These are phyloP conservation scores for Gambusia affinis DNA, from an alignment of 2,113 vertebrate species.

Conservation along the genomic window DNA sequence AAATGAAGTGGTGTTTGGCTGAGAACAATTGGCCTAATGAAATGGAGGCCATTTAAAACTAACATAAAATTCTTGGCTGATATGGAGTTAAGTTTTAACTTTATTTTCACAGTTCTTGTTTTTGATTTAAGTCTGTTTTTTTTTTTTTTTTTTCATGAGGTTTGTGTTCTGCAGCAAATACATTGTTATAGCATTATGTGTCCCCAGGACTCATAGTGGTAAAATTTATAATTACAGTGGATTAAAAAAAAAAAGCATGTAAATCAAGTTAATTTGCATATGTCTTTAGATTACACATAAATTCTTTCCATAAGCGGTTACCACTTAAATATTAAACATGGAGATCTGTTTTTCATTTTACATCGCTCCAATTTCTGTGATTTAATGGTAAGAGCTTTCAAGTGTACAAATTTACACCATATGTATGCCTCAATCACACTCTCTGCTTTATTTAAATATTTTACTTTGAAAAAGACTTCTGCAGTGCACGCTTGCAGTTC, in stretches of 20 bases:
- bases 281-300: no score
- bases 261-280: no score
- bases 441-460: no score
- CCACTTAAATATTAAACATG: no score
- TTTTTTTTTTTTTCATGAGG: neutral
- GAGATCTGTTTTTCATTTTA: no score
- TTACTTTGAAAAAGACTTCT: no score
- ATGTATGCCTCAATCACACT: no score
- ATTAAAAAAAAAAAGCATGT: neutral
- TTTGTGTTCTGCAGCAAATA: neutral
- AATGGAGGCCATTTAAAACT: conserved; percentile 23
- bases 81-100: conserved; percentile 16
- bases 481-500: no score
- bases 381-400: no score
- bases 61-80: conserved; percentile 26
- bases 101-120: conserved; percentile 4
- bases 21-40: conserved; percentile 45
- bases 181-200: neutral
- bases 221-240: neutral
- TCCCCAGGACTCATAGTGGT: neutral
- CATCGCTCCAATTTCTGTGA: no score
- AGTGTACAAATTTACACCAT: no score
- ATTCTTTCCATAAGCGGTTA: no score
- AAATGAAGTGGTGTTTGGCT: conserved; percentile 10
- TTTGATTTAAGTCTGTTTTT: neutral